phyloP scores from a whole-genome alignment of 2,113 vertebrate species.

The Siniperca knerii region DNA sequence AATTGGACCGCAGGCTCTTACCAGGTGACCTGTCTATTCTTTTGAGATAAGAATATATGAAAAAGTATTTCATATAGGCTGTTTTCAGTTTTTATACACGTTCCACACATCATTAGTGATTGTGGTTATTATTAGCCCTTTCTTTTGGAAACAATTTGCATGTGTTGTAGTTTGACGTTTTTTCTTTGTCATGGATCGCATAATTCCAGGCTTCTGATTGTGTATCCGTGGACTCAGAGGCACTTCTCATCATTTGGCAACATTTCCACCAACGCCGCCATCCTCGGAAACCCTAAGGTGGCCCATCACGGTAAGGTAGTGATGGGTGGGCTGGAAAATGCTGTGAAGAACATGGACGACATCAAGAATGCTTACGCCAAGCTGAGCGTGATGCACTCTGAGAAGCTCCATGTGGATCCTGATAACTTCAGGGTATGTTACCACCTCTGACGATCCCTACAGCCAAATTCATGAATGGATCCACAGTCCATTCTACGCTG shows the following conservation, averaged over 20 bases:
- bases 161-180: neutral
- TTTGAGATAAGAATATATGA: neutral
- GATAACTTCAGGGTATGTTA: slow-evolving; percentile 88
- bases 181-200: too few species aligned
- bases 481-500: too few species aligned
- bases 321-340: too few species aligned
- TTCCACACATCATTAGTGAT: neutral
- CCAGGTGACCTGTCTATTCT: slow-evolving; percentile 61
- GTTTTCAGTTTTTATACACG: neutral
- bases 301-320: too few species aligned
- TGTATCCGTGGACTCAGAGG: too few species aligned
- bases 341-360: too few species aligned
- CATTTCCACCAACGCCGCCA: too few species aligned
- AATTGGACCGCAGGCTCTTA: slow-evolving; percentile 61
- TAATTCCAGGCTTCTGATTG: too few species aligned
- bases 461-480: neutral
- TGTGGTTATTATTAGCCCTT: neutral
- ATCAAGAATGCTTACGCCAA: too few species aligned
- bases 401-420: slow-evolving; percentile 89
- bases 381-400: slow-evolving; percentile 86
- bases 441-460: neutral
- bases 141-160: neutral
- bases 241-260: too few species aligned
- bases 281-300: too few species aligned
- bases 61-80: neutral